These are phyloP conservation scores for Probaryconus sp. DNA, from an alignment of 1,140 invertebrate species.

Conservation along the genomic window DNA sequence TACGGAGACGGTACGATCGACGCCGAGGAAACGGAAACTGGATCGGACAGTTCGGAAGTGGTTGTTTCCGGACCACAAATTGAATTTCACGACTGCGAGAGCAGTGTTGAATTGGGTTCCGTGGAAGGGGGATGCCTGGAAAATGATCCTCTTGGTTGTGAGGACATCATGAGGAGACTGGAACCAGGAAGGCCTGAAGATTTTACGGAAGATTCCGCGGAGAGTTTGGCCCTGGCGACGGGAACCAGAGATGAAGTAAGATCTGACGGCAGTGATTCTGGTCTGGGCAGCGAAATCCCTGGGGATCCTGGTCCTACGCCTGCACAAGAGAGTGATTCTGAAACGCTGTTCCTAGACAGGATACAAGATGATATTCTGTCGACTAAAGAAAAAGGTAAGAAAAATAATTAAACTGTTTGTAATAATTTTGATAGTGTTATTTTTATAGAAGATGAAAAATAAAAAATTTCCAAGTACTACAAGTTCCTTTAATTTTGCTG, in stretches of 20 bases:
- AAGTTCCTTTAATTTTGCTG: no score
- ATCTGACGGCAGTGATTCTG: conserved; percentile 90
- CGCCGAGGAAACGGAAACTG: conserved; percentile 70
- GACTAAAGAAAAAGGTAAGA: conserved; percentile 74
- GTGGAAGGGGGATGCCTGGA: conserved; percentile 52
- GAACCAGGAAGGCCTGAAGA: conserved; percentile 70
- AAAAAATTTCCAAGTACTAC: conserved; percentile 13
- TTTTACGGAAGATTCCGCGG: conserved; percentile 76
- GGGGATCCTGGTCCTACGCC: conserved; percentile 77
- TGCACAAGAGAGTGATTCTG: conserved; percentile 78
- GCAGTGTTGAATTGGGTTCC: conserved; percentile 39
- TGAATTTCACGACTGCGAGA: conserved; percentile 55
- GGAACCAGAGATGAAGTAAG: conserved; percentile 78
- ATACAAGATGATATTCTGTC: conserved; percentile 77
- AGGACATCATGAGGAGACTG: conserved; percentile 70
- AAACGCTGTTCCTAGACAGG: conserved; percentile 78
- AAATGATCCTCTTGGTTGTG: conserved; percentile 60
- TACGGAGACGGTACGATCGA: conserved; percentile 49
- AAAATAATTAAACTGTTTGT: conserved; percentile 5
- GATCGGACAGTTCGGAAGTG: conserved; percentile 71
- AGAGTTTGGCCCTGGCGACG: conserved; percentile 71
- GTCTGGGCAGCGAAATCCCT: conserved; percentile 83
- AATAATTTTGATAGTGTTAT: conserved; percentile 3
- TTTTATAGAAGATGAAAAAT: conserved; percentile 19
- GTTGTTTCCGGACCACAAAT: conserved; percentile 54